A percentile compares a stretch with the other conserved stretches of the same genome.
These are phyloP conservation scores for Rattus rattus DNA, from an alignment of 2,113 vertebrate species.

Conservation along the genomic window DNA sequence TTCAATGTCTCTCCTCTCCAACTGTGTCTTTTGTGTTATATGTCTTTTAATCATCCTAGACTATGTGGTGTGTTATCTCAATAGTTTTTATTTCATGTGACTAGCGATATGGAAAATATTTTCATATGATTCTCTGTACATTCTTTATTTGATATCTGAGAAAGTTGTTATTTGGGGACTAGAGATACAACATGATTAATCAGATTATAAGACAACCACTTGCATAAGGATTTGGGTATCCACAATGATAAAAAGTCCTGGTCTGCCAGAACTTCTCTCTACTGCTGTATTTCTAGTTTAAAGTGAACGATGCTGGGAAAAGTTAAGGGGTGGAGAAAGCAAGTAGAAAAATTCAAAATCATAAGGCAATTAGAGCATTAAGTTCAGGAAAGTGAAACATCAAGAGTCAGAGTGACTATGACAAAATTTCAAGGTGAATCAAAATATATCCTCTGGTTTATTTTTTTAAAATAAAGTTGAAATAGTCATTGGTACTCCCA, in stretches of 20 bases:
- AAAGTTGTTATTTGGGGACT: not conserved
- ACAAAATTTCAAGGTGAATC: not conserved
- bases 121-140: not conserved
- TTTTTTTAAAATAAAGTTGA: not conserved
- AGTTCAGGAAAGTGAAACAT: not conserved
- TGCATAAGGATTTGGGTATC: not conserved
- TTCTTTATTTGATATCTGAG: not conserved
- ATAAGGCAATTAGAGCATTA: not conserved
- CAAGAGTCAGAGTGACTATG: not conserved
- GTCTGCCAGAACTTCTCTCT: not conserved
- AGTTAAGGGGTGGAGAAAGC: not conserved
- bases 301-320: not conserved
- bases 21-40: not conserved
- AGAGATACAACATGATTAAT: not conserved
- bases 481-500: not conserved
- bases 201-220: not conserved
- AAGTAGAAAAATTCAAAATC: constrained; percentile 6
- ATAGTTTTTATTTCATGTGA: not conserved
- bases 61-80: not conserved
- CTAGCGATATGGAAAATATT: not conserved
- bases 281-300: not conserved
- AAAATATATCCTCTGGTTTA: not conserved
- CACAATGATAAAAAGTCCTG: not conserved
- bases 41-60: not conserved
- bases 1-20: not conserved